phyloP scores from a whole-genome alignment of 2,888 invertebrate species.

The Acronicta psi region DNA sequence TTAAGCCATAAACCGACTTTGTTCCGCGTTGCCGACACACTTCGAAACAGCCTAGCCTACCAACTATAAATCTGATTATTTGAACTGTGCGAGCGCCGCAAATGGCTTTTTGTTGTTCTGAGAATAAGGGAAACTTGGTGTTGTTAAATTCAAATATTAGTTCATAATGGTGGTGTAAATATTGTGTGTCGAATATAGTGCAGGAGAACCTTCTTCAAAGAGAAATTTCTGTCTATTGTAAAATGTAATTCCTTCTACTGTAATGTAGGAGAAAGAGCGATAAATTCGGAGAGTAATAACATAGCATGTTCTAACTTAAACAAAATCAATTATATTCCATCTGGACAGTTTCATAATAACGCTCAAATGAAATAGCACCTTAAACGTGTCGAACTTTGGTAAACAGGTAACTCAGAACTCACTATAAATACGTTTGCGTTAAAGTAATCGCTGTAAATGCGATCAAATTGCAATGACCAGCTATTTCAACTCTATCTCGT shows the following conservation, averaged over 20 bases:
- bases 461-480: constrained; percentile 13
- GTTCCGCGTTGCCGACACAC: constrained; percentile 46
- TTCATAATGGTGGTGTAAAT: neutral
- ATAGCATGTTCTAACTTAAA: neutral
- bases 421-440: constrained; percentile 22
- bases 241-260: too few species aligned
- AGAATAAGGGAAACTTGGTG: neutral
- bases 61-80: constrained; percentile 41
- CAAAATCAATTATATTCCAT: neutral
- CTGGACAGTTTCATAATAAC: constrained; percentile 14
- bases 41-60: constrained; percentile 38
- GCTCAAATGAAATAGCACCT: constrained; percentile 21
- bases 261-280: neutral
- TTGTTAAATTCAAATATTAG: neutral
- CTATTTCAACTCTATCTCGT: constrained; percentile 12
- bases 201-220: too few species aligned
- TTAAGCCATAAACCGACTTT: constrained; percentile 38
- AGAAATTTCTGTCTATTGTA: too few species aligned
- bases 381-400: constrained; percentile 24
- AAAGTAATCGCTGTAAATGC: constrained; percentile 16
- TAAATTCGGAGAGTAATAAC: neutral
- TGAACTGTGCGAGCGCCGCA: constrained; percentile 20
- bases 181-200: neutral
- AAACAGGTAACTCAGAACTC: constrained; percentile 11
- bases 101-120: constrained; percentile 13